Conservation (phyloP, 2,888 invertebrate species). For the Lepidochitona cinerea region DNA sequence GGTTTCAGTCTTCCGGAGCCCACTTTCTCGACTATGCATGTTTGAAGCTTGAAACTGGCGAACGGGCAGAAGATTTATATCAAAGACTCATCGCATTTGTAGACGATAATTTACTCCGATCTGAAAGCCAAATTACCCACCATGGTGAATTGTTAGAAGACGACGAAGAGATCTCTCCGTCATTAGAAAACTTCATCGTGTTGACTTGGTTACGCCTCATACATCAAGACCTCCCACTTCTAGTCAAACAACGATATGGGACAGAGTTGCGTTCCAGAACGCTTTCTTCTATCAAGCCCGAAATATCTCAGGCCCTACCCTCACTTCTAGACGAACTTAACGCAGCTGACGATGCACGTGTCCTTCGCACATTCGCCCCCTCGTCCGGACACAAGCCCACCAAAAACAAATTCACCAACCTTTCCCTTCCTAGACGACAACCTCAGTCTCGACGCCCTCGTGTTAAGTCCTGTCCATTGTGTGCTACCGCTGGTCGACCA, state of each 20-base stretch:
- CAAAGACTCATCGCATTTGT: conserved; percentile 29
- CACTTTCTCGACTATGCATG: conserved; percentile 29
- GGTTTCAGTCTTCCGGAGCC: conserved; percentile 29
- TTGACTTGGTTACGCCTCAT: conserved; percentile 17
- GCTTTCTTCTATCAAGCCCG: conserved; percentile 6
- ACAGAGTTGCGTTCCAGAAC: background rate
- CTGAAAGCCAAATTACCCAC: no score
- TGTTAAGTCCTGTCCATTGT: no score
- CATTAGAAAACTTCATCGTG: conserved; percentile 22
- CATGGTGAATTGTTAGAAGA: conserved; percentile 20
- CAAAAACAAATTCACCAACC: no score
- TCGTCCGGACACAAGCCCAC: no score
- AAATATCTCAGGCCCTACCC: conserved; percentile 6
- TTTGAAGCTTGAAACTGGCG: conserved; percentile 26
- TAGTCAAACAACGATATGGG: conserved; percentile 13
- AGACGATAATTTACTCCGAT: conserved; percentile 31
- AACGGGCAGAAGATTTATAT: conserved; percentile 32
- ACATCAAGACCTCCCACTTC: conserved; percentile 11
- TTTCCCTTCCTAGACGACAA: no score
- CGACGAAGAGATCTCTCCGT: conserved; percentile 23
- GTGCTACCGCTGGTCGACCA: no score
- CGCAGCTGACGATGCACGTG: background rate
- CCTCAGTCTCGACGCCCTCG: no score
- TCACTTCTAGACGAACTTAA: conserved; percentile 15
- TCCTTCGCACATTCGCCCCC: no score